Percentiles rank a stretch among this genome's conserved stretches.
Conservation (phyloP, 2,888 invertebrate species). For the Acleris holmiana region DNA sequence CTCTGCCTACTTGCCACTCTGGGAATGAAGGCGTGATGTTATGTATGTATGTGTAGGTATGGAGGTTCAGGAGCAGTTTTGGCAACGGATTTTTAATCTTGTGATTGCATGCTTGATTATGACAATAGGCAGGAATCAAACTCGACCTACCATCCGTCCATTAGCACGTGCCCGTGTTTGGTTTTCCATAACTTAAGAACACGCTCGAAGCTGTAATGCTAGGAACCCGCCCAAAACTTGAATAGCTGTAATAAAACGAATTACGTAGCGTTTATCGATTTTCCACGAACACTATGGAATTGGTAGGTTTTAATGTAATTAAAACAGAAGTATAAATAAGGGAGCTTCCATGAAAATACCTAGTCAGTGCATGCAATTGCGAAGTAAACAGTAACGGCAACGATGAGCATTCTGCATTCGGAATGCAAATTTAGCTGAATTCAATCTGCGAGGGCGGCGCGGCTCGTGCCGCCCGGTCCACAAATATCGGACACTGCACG, state of each 20-base stretch:
- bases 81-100: too few species aligned
- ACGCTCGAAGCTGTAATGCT: too few species aligned
- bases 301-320: not conserved
- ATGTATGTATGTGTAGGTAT: too few species aligned
- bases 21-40: too few species aligned
- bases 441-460: constrained; percentile 20
- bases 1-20: too few species aligned
- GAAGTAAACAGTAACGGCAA: constrained; percentile 17
- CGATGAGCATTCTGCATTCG: constrained; percentile 2
- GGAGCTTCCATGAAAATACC: not conserved
- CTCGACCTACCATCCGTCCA: too few species aligned
- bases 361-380: constrained; percentile 13
- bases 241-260: not conserved
- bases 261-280: not conserved
- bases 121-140: too few species aligned
- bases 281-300: not conserved
- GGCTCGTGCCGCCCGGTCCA: not conserved
- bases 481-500: constrained; percentile 18
- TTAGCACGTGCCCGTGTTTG: too few species aligned
- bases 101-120: too few species aligned
- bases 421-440: constrained; percentile 32
- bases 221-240: too few species aligned
- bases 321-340: constrained; percentile 10
- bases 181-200: too few species aligned
- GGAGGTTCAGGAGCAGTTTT: too few species aligned